These are phyloP conservation scores for Paramisgurnus dabryanus DNA, from an alignment of 2,113 vertebrate genomes.

Conservation along the genomic window DNA sequence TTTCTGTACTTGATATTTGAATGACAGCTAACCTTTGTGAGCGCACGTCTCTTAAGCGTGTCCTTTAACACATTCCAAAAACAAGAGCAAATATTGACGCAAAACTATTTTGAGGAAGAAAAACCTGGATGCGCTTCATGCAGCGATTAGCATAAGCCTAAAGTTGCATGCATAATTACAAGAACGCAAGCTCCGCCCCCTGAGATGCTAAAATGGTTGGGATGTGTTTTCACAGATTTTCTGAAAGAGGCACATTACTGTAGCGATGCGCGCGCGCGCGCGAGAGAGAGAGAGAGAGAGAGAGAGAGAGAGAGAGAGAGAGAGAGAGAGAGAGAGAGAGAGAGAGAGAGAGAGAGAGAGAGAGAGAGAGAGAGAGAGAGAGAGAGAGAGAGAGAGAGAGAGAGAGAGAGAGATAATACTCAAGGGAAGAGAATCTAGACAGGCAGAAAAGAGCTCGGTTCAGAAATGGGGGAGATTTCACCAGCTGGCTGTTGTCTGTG, in stretches of 20 bases:
- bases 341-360: neutral
- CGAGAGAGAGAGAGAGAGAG: neutral
- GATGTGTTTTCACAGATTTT: conserved; percentile 11
- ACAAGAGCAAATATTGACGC: conserved; percentile 21
- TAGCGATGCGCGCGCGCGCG: neutral
- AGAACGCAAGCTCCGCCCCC: neutral
- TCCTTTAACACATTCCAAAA: neutral
- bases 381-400: neutral
- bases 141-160: neutral
- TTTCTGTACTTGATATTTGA: neutral
- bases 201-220: neutral
- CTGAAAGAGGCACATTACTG: neutral
- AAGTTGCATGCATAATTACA: conserved; percentile 18
- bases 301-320: neutral
- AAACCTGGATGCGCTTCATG: neutral
- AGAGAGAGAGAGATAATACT: neutral
- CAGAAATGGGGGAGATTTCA: conserved; percentile 1
- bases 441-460: conserved; percentile 3
- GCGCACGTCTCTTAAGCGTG: neutral
- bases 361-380: neutral
- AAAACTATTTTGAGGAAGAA: neutral
- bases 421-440: conserved; percentile 12
- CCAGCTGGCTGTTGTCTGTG: conserved; percentile 32
- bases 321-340: too few species aligned
- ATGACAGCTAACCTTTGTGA: neutral